Evolutionary conservation across 2,113 vertebrate species (phyloP).

Genomic region (Thamnaconus septentrionalis): DNA sequence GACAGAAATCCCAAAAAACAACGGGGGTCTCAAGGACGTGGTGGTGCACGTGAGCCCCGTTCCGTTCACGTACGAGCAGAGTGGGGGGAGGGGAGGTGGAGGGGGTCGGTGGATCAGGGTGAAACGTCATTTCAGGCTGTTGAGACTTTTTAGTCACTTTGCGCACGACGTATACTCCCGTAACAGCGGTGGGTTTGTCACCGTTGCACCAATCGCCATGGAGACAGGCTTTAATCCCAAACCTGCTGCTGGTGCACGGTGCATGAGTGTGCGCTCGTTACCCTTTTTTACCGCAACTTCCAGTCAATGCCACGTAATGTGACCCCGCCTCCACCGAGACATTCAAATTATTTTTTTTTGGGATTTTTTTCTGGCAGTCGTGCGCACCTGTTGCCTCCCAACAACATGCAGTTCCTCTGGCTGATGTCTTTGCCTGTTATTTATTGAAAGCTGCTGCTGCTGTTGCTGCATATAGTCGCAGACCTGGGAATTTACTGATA

Average conservation of each 20-base stretch:
- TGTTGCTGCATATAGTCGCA: no score
- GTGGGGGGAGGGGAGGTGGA: no score
- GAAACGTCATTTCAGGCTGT: slow-evolving; percentile 29
- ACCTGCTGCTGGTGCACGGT: slow-evolving; percentile 50
- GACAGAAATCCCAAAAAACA: slow-evolving; percentile 12
- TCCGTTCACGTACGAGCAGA: no score
- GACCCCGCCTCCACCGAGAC: slow-evolving; percentile 38
- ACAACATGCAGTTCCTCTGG: not conserved
- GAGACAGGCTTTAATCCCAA: slow-evolving; percentile 66
- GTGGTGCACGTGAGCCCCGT: no score
- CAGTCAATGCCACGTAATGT: slow-evolving; percentile 36
- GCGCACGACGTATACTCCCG: slow-evolving; percentile 22
- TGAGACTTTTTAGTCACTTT: slow-evolving; percentile 38
- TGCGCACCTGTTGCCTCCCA: slow-evolving; percentile 19
- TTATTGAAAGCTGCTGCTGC: no score
- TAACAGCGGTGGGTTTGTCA: slow-evolving; percentile 62
- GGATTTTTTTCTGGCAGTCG: slow-evolving; percentile 26
- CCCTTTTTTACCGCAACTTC: slow-evolving; percentile 48
- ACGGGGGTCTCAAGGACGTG: no score
- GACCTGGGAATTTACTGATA: no score
- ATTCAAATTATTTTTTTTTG: slow-evolving; percentile 51
- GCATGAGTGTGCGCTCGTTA: slow-evolving; percentile 53
- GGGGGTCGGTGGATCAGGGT: not conserved
- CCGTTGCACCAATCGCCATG: slow-evolving; percentile 70
- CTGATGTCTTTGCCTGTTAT: no score